Base-by-base conservation (phyloP, 2,888 invertebrate genomes). In the Nomada fucata region DNA sequence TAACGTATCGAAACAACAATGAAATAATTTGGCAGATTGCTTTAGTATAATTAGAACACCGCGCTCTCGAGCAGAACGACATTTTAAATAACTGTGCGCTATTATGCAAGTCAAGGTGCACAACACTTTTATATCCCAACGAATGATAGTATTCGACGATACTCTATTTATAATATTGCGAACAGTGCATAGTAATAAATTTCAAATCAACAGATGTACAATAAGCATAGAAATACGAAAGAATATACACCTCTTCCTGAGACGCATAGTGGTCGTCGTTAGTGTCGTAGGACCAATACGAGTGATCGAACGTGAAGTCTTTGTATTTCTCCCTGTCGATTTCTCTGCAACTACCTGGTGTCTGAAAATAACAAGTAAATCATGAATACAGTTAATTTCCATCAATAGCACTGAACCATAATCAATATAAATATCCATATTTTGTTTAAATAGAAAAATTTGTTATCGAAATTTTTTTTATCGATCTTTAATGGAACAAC, bases 261-360 rank as follows among this genome's bases (percentile, higher is more conserved):
- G 97, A 96, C 53, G 97, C 96, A 94, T 96, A 98, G 92, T 97
- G 96, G 18, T 94, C 93, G 91, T 97, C 97, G 23, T 94, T 94
- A 59, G 95, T 93, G 92, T 97, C 96, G 93, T 95, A 97, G 70
- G 97, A 98, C 97, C 97, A 98, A 93, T 98, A 98, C 0, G 97
- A 97, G 93, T 97, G 96, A 94, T 98, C 98, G 94, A 97, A 98
- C 76, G 97, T 97, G 93, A 98, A 98, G 94, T 97, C 97, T 93
- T 97, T 97, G 94, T 95, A 96, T 92, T 96, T 96, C 91, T 96
- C 96, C 55, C 95, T 94, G 88, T 93, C 95, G 87, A 93, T 94
- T 83, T 95, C 95, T 91, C 94, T 94, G 94, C 95, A 95, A 94
- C 94, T 95, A 92, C 94, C 95, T 94, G 95, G 95, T 78, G 91